These are phyloP conservation scores for Actinia equina DNA, from an alignment of 64 coral and sea anemone species.

Conservation along the genomic window DNA sequence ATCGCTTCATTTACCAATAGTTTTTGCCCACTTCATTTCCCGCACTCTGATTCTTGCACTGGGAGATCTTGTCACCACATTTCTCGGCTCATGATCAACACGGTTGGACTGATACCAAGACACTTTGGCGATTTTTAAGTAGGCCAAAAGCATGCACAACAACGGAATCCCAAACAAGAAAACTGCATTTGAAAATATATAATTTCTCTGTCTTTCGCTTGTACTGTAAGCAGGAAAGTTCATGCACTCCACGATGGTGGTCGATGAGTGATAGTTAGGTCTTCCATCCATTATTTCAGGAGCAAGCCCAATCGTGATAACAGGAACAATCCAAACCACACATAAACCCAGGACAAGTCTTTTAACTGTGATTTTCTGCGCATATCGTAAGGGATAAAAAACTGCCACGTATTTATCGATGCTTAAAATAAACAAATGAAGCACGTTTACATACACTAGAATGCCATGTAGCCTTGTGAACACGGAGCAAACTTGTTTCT, in stretches of 20 bases:
- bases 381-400: constrained; percentile 69
- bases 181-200: constrained; percentile 16
- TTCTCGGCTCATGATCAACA: constrained; percentile 16
- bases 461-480: constrained; percentile 35
- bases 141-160: constrained; percentile 36
- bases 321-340: constrained; percentile 54
- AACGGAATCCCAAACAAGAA: constrained; percentile 51
- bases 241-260: background rate
- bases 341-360: constrained; percentile 29
- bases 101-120: constrained; percentile 79
- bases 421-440: constrained; percentile 73
- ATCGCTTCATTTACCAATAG: constrained; percentile 54
- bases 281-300: background rate
- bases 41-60: constrained; percentile 8
- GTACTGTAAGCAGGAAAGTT: background rate
- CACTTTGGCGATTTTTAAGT: constrained; percentile 61
- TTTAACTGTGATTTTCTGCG: constrained; percentile 42
- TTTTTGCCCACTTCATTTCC: constrained; percentile 85
- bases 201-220: background rate
- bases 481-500: constrained; percentile 11
- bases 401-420: constrained; percentile 71
- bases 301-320: constrained; percentile 26
- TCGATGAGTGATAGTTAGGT: background rate
- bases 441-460: constrained; percentile 53
- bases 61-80: background rate